A percentile compares a stretch with the other conserved stretches of the same genome.
Evolutionary conservation across 2,797 vertebrate genomes (phyloP).

Genomic region (Ambastaia sidthimunki): DNA sequence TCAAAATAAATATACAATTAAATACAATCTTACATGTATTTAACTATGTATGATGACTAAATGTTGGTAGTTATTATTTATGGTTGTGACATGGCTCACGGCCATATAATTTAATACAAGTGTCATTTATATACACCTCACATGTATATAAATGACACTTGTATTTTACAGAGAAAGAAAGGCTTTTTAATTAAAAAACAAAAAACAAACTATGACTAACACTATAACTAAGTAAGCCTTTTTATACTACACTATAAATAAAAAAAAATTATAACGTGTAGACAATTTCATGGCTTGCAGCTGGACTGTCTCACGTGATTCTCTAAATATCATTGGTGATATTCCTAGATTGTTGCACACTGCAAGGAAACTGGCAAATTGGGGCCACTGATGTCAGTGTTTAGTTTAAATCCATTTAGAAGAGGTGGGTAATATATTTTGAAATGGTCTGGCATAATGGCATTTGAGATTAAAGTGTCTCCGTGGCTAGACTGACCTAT

Average conservation of each 20-base stretch:
- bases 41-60: slow-evolving; percentile 15
- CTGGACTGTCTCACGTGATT: not conserved
- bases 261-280: not conserved
- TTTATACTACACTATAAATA: not conserved
- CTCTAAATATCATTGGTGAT: not conserved
- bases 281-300: not conserved
- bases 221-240: not conserved
- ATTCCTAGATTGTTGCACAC: slow-evolving; percentile 15
- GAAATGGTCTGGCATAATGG: slow-evolving; percentile 52
- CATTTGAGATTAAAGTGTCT: slow-evolving; percentile 55
- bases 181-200: not conserved
- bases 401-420: slow-evolving; percentile 58
- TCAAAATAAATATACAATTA: slow-evolving; percentile 27
- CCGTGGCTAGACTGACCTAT: slow-evolving; percentile 53
- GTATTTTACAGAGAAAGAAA: slow-evolving; percentile 17
- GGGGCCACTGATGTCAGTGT: slow-evolving; percentile 38
- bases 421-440: slow-evolving; percentile 53
- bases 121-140: slow-evolving; percentile 4
- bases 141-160: too few species aligned
- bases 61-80: not conserved
- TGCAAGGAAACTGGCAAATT: slow-evolving; percentile 34
- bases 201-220: not conserved
- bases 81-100: not conserved
- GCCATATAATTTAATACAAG: slow-evolving; percentile 14
- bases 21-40: not conserved